These are phyloP conservation scores for Dufourea novaeangliae DNA, from an alignment of 1,140 invertebrate species.

Conservation along the genomic window DNA sequence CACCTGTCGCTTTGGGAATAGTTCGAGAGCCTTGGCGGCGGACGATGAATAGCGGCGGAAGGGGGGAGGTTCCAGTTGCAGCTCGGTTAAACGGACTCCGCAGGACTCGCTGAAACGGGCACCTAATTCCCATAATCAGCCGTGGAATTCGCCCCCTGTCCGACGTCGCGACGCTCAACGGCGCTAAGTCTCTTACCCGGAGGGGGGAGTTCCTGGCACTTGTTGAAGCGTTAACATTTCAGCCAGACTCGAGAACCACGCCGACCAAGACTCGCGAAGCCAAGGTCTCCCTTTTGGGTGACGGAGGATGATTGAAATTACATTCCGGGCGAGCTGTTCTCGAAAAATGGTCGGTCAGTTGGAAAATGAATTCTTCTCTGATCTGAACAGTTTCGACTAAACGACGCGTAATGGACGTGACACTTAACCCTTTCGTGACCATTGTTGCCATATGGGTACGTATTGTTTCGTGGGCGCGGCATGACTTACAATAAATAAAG, in stretches of 20 bases:
- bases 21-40: constrained; percentile 39
- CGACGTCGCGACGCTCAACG: constrained; percentile 30
- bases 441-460: no score
- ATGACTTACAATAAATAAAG: no score
- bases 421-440: no score
- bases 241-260: neutral
- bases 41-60: constrained; percentile 64
- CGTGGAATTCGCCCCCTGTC: constrained; percentile 69
- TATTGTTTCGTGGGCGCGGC: no score
- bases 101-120: constrained; percentile 49
- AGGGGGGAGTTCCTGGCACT: constrained; percentile 22
- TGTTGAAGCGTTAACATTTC: constrained; percentile 31
- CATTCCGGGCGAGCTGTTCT: neutral
- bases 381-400: no score
- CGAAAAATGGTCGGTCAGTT: neutral
- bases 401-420: no score
- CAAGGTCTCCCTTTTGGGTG: neutral
- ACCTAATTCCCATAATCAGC: constrained; percentile 77
- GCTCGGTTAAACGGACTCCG: constrained; percentile 72
- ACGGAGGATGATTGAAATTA: neutral
- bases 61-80: constrained; percentile 54
- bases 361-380: neutral
- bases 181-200: constrained; percentile 21
- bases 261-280: neutral
- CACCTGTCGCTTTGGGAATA: constrained; percentile 64